Base-by-base conservation (phyloP, 2,113 vertebrate genomes). In the Labeo rohita region DNA sequence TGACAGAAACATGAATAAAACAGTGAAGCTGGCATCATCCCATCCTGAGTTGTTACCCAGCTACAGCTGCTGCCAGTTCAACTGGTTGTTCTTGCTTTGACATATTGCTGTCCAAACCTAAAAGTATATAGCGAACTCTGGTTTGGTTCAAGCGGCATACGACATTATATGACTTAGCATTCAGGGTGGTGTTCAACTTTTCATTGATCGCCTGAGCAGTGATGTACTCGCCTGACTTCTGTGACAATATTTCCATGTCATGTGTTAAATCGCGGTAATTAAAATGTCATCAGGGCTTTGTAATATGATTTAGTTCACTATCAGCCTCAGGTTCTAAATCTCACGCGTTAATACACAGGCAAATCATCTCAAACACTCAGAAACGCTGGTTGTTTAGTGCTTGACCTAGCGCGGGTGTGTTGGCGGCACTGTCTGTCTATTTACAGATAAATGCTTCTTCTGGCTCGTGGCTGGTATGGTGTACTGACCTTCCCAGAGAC, bases 401-500 rank as follows among this genome's bases (percentile, higher is more conserved):
- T 86, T 90, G 88, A 89, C 88, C 87, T 83, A 84, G 73, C 68
- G 43, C 72, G 66, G 36, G 85, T 56, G 28, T 56, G 63, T 84
- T 50, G 77, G 11, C 49, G 79, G 11, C 5, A 74, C 68, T 72
- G 45, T 21, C 34, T 3, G 68, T 52, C 88, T 88, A 88, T 91
- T 91, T 88, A 23, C 5, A 39, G 36, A 88, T 91, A 90, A 88
- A 89, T 73, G 74, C 36, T 84, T 72, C 66, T 52, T 87, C 80
- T 86, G 88, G 86, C 88, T 56, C 43, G 61, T 86, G 85, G 85
- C 77, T 79, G 82, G n/a, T 47, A 52, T 72, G 72, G 16, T 86
- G 74, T 61, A 6, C 34, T 89, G 91, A 90, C 91, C 89, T 90
- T 90, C 89, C 34, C 76, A 68, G 72, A 82, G 77, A 81, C 76